Evolutionary conservation across 2,888 invertebrate species (phyloP).

Genomic region (Eupithecia subfuscata): DNA sequence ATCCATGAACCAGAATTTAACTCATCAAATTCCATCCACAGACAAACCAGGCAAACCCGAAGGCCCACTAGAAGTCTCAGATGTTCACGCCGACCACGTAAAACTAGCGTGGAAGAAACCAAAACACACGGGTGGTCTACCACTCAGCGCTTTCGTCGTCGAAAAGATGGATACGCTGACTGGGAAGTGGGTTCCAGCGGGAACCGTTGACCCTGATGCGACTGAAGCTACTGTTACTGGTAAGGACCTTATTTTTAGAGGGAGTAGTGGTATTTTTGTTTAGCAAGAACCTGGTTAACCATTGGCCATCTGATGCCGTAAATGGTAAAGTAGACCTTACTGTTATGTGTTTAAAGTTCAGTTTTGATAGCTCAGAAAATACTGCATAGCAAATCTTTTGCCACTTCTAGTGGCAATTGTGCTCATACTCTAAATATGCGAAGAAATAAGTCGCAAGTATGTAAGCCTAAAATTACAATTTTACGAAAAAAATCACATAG

Average conservation of each 20-base stretch:
- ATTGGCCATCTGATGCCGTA: too few relatives aligned
- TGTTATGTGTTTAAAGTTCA: not conserved
- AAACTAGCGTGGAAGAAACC: constrained; percentile 97
- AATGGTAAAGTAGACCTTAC: not conserved
- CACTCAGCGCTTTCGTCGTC: constrained; percentile 94
- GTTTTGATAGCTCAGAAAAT: not conserved
- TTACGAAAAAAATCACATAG: too few relatives aligned
- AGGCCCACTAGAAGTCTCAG: constrained; percentile 95
- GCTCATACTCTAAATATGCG: too few relatives aligned
- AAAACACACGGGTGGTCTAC: constrained; percentile 97
- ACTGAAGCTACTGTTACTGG: constrained; percentile 91
- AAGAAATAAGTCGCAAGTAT: too few relatives aligned
- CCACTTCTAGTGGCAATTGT: not conserved
- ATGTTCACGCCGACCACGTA: constrained; percentile 96
- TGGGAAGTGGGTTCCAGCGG: constrained; percentile 95
- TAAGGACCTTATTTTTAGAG: constrained; percentile 47
- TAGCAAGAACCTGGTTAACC: not conserved
- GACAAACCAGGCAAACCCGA: constrained; percentile 95
- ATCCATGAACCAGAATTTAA: not conserved
- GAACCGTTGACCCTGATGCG: constrained; percentile 91
- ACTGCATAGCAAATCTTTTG: not conserved
- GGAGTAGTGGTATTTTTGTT: not conserved
- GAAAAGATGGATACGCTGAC: constrained; percentile 97
- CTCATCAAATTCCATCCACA: constrained; percentile 48
- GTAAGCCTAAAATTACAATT: too few relatives aligned